A percentile compares a stretch with the other conserved stretches of the same genome.
Conservation (phyloP, 2,113 vertebrate species). For the Phrynosoma blainvillii region DNA sequence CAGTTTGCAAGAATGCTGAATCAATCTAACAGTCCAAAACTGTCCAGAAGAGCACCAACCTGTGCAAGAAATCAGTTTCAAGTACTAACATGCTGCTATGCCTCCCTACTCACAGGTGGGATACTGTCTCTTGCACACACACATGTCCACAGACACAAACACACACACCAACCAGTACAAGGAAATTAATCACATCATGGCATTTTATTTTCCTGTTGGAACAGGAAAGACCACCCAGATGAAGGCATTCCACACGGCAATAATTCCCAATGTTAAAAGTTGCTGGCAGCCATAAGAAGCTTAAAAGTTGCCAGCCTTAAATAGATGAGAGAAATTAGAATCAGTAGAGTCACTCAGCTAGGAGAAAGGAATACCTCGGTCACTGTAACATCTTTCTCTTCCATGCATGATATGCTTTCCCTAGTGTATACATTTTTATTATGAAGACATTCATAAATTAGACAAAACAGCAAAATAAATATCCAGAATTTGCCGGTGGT, state of each 20-base stretch:
- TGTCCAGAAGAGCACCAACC: not conserved
- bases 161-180: not conserved
- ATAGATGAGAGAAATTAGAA: not conserved
- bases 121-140: not conserved
- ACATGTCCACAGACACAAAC: not conserved
- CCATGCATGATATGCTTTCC: not conserved
- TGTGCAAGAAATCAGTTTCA: not conserved
- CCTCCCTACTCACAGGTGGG: not conserved
- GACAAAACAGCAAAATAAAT: not conserved
- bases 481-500: not conserved
- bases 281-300: slow-evolving; percentile 20
- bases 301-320: slow-evolving; percentile 27
- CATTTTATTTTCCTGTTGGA: slow-evolving; percentile 8
- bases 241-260: not conserved
- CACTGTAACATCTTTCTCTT: not conserved
- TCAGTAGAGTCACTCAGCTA: not conserved
- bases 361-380: not conserved
- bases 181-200: slow-evolving; percentile 8
- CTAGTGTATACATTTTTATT: slow-evolving; percentile 10
- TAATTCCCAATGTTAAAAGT: slow-evolving; percentile 12
- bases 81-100: not conserved
- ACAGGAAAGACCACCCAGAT: slow-evolving; percentile 35
- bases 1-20: not conserved
- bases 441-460: slow-evolving; percentile 8
- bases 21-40: not conserved